Percentiles rank a stretch among this genome's conserved stretches.
Conservation (phyloP, 2,113 vertebrate genomes). For the Tychaedon coryphoeus region DNA sequence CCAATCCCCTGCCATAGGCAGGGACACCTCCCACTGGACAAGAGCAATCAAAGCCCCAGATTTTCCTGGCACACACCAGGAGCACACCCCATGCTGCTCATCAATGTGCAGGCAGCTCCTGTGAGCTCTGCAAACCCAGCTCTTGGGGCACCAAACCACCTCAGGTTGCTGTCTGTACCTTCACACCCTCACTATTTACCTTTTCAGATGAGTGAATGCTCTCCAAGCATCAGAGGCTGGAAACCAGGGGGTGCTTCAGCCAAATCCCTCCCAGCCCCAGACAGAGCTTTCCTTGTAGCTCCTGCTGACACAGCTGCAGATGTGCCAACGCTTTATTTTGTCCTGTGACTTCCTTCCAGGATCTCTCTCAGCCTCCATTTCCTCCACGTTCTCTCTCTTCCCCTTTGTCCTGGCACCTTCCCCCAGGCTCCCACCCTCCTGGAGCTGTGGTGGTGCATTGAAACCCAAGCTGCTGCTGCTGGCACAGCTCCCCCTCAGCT, state of each 20-base stretch:
- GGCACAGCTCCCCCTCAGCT: conserved; percentile 30
- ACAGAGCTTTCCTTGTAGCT: conserved; percentile 29
- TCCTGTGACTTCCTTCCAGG: conserved; percentile 46
- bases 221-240: background rate
- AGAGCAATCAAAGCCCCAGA: fast-evolving
- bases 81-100: fast-evolving
- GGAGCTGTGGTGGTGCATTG: background rate
- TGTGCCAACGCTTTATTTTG: background rate
- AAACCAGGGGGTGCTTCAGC: background rate
- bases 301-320: background rate
- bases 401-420: conserved; percentile 36
- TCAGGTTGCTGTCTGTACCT: background rate
- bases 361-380: background rate
- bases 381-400: conserved; percentile 21
- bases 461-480: conserved; percentile 31
- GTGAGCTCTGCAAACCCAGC: background rate
- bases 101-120: background rate
- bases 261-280: background rate
- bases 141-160: background rate
- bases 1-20: background rate
- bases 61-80: background rate
- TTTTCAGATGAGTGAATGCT: background rate
- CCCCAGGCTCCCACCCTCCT: background rate
- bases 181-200: background rate
- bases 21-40: background rate